Percentiles rank a stretch among this genome's conserved stretches.
These are phyloP conservation scores for Cyphomyrus plagiostoma DNA, from an alignment of 2,113 vertebrate species.

Conservation along the genomic window DNA sequence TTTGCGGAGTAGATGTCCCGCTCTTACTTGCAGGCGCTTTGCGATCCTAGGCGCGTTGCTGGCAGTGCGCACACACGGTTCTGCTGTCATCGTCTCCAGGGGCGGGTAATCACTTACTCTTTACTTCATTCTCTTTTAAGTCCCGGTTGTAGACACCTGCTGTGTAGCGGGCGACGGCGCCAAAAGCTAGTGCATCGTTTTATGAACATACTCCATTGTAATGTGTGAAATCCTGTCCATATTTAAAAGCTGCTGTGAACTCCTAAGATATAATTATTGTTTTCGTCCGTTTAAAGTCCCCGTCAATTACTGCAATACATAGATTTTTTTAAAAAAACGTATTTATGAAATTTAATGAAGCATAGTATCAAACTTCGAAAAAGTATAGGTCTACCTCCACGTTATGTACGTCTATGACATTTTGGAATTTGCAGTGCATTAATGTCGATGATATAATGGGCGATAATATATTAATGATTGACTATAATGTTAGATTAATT, in stretches of 20 bases:
- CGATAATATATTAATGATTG: not conserved
- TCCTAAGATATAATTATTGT: not conserved
- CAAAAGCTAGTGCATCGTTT: not conserved
- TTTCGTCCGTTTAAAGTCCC: not conserved
- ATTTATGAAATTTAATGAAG: not conserved
- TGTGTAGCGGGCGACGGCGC: not conserved
- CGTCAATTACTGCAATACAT: not conserved
- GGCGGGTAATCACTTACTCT: conserved; percentile 10
- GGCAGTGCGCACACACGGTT: not conserved
- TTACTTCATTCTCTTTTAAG: not conserved
- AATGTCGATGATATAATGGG: not conserved
- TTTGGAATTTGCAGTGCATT: not conserved
- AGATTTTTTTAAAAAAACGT: no score
- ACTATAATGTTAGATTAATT: not conserved
- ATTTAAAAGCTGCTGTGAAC: not conserved
- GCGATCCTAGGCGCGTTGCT: not conserved
- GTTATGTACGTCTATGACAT: not conserved
- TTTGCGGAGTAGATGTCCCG: not conserved
- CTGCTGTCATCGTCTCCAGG: not conserved
- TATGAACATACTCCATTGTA: not conserved
- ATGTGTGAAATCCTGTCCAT: not conserved
- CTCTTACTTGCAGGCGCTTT: not conserved
- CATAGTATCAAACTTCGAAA: not conserved
- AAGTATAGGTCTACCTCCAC: not conserved
- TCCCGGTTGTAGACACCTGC: not conserved